A percentile compares a stretch with the other conserved stretches of the same genome.
These are phyloP conservation scores for Henricia sp. DNA, from an alignment of 53 echinoderm and acorn worm genomes.

Conservation along the genomic window DNA sequence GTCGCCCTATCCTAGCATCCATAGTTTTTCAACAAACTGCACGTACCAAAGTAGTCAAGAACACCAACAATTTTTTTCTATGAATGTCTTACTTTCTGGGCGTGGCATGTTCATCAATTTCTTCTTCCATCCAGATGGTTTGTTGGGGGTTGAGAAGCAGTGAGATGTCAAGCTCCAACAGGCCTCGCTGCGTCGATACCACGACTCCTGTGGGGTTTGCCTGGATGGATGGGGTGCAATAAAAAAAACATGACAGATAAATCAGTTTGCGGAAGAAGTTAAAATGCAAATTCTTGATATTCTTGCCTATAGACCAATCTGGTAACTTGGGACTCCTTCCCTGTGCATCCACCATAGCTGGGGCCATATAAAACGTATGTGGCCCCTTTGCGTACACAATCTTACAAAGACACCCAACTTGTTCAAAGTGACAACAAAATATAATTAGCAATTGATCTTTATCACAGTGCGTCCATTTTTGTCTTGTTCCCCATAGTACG, in stretches of 20 bases:
- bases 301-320: too few relatives aligned
- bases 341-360: too few relatives aligned
- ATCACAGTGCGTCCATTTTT: too few relatives aligned
- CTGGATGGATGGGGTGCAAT: conserved; percentile 46
- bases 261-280: background rate
- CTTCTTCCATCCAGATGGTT: conserved; percentile 86
- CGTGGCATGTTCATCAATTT: conserved; percentile 59
- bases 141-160: conserved; percentile 82
- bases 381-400: too few relatives aligned
- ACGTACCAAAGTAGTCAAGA: background rate
- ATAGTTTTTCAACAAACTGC: background rate
- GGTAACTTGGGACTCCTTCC: too few relatives aligned
- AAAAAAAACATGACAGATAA: background rate
- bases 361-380: too few relatives aligned
- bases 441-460: too few relatives aligned
- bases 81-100: conserved; percentile 35
- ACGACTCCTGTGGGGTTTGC: conserved; percentile 92
- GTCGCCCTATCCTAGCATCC: too few relatives aligned
- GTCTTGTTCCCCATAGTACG: too few relatives aligned
- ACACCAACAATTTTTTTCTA: background rate
- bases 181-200: conserved; percentile 85
- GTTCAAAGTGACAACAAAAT: too few relatives aligned
- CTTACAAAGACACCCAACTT: too few relatives aligned
- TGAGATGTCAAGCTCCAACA: conserved; percentile 93
- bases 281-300: too few relatives aligned